Percentiles rank a stretch among this genome's conserved stretches.
Conservation (phyloP, 2,888 invertebrate genomes). For the Dastarcus helophoroides region DNA sequence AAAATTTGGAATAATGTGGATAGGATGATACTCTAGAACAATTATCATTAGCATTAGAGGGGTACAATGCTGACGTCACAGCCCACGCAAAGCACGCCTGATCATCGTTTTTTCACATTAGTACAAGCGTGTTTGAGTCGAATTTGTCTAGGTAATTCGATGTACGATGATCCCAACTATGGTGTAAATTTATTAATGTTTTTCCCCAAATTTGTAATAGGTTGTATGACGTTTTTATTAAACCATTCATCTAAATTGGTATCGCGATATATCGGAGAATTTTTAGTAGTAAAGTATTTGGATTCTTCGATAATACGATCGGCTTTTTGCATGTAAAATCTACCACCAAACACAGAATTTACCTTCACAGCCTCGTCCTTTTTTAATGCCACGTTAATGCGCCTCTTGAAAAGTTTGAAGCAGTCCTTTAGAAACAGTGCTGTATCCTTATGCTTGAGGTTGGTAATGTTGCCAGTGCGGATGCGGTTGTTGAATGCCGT, state of each 20-base stretch:
- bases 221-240: conserved; percentile 11
- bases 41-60: neutral
- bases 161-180: conserved; percentile 11
- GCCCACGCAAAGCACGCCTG: conserved; percentile 18
- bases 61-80: conserved; percentile 7
- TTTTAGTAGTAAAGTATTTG: conserved; percentile 18
- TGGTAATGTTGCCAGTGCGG: conserved; percentile 9
- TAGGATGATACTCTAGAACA: neutral
- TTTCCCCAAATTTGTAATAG: conserved; percentile 16
- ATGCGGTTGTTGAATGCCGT: conserved; percentile 10
- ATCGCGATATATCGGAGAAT: conserved; percentile 3
- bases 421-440: conserved; percentile 12
- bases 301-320: conserved; percentile 13
- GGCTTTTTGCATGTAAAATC: conserved; percentile 12
- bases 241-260: conserved; percentile 13
- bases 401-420: conserved; percentile 7
- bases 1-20: conserved; percentile 1
- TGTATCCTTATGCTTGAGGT: conserved; percentile 13
- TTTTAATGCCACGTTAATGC: conserved; percentile 4
- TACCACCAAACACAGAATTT: conserved; percentile 12
- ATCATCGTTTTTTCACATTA: conserved; percentile 17
- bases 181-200: conserved; percentile 9
- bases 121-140: conserved; percentile 12
- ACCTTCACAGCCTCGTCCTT: conserved; percentile 5
- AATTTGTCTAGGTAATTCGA: conserved; percentile 12